Evolutionary conservation across 2,797 vertebrate species (phyloP), one percentile per base, ranked within the genome.

Genomic region (Pyrocephalus nanus): DNA sequence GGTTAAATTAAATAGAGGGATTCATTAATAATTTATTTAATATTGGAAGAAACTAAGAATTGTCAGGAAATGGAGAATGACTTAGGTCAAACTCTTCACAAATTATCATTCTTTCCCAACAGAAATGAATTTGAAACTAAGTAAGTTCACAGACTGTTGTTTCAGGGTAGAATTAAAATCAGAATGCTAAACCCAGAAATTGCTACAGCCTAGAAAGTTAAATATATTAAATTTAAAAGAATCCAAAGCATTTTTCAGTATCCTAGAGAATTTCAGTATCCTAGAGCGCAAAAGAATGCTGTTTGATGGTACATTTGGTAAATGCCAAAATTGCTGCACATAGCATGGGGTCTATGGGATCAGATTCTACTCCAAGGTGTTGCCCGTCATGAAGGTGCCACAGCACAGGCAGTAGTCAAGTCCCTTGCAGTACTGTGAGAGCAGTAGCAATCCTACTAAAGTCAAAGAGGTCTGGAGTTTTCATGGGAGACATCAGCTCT

Each of bases 1-100:
- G 77, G 78, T 79, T 95, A 93, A 74, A 77, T 93, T 97, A 94
- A 96, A 93, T 96, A 94, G 93, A 97, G 17, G 15, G 18, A 54
- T 96, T 93, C 60, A 73, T 96, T 82, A 94, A 90, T 95, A 85
- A 91, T 58, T 85, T 95, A 81, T 91, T 79, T 95, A 88, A 80
- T 93, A 53, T 76, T 75, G 69, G 92, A 83, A 95, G 79, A 91
- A 92, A 94, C 45, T 86, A 72, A 62, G 74, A 96, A 94, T 73
- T 86, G 34, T 73, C 48, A 93, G 77, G 79, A 86, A 95, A 92
- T 92, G 72, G 64, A 72, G 36, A 94, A 92, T 82, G 53, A 81
- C n/a, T 92, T 79, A 72, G 53, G 47, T 96, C 87, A 95, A 92
- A 81, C 85, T 89, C 61, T 80, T 80, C 29, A 70, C 65, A 92